Conservation (phyloP, 1,140 invertebrate species). For the Glossosoma conforme region DNA sequence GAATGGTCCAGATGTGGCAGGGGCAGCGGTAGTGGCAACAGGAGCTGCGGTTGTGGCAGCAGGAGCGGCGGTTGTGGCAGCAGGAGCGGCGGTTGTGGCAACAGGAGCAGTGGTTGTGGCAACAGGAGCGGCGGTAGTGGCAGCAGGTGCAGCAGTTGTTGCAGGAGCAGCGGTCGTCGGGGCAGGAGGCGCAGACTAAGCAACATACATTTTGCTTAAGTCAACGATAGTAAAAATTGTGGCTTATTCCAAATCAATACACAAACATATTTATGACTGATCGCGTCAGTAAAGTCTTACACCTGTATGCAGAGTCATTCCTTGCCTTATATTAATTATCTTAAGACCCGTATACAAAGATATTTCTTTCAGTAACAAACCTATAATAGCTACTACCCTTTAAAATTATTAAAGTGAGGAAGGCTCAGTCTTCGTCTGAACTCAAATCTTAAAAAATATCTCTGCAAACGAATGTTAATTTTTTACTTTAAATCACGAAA, state of each 20-base stretch:
- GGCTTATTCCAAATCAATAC: not conserved
- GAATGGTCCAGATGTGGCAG: not conserved
- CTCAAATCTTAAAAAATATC: not conserved
- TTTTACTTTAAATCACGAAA: too few relatives aligned
- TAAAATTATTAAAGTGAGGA: too few relatives aligned
- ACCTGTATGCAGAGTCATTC: not conserved
- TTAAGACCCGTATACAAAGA: not conserved
- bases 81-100: not conserved
- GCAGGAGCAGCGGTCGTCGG: not conserved
- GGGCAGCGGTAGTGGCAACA: not conserved
- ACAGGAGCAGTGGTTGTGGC: not conserved
- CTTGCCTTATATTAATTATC: not conserved
- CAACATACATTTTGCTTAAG: not conserved
- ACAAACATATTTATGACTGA: not conserved
- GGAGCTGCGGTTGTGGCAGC: not conserved
- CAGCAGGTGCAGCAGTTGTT: not conserved
- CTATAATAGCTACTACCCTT: too few relatives aligned
- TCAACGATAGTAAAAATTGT: not conserved
- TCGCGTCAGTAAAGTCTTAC: not conserved
- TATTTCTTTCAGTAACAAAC: too few relatives aligned
- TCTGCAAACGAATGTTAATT: not conserved
- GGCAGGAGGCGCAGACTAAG: not conserved
- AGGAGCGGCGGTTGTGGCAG: not conserved
- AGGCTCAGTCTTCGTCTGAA: not conserved
- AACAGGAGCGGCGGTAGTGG: not conserved